These are phyloP conservation scores for Diadophis punctatus DNA, from an alignment of 2,113 vertebrate genomes.

Conservation along the genomic window DNA sequence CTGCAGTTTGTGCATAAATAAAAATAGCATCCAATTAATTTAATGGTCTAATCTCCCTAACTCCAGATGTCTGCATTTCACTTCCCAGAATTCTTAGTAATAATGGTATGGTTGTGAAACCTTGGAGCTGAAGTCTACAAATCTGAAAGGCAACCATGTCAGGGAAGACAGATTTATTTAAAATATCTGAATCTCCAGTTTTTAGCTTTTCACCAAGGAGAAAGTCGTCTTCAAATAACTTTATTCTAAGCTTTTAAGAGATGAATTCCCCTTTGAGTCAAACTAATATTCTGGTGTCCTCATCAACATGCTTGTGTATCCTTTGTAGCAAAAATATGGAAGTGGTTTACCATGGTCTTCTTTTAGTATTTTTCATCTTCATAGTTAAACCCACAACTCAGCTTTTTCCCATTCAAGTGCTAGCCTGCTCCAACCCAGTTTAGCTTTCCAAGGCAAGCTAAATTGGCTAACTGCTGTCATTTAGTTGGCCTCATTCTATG, in stretches of 20 bases:
- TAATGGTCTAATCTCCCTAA: neutral
- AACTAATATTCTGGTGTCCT: neutral
- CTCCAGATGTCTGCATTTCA: neutral
- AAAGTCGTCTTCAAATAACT: neutral
- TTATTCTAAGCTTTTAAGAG: neutral
- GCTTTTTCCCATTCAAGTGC: neutral
- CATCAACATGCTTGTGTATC: neutral
- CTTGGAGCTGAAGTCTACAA: neutral
- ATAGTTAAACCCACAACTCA: neutral
- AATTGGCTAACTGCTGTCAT: neutral
- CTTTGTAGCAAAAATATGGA: neutral
- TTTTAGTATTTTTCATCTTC: neutral
- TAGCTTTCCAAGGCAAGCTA: neutral
- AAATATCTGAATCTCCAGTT: neutral
- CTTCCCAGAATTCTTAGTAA: neutral
- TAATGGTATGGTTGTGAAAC: neutral
- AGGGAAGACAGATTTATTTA: neutral
- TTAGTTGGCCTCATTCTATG: neutral
- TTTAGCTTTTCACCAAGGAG: neutral
- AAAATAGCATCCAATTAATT: neutral
- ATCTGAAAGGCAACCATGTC: neutral
- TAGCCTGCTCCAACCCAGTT: neutral
- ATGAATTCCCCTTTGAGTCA: neutral
- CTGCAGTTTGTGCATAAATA: neutral
- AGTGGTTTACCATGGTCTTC: neutral